A percentile compares a stretch with the other conserved stretches of the same genome.
Conservation (phyloP, 2,888 invertebrate genomes). For the Macrophya alboannulata region DNA sequence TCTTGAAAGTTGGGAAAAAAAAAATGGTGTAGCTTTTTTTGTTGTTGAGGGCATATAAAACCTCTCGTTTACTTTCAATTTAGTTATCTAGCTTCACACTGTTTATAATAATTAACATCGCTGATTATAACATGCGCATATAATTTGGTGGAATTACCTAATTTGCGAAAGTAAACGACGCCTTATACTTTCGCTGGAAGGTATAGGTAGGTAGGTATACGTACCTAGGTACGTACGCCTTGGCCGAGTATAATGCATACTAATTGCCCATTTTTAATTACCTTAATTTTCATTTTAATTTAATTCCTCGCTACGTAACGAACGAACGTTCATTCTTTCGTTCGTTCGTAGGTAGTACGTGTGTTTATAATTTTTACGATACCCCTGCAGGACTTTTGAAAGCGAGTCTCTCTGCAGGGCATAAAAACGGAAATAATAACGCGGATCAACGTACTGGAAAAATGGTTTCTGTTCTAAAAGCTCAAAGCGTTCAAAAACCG, state of each 20-base stretch:
- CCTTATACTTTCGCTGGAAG: slow-evolving; percentile 24
- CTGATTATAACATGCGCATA: slow-evolving; percentile 24
- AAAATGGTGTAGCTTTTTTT: background rate
- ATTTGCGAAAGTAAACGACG: slow-evolving; percentile 38
- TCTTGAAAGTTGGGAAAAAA: background rate
- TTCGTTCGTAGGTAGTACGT: slow-evolving; percentile 16
- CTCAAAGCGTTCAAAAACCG: background rate
- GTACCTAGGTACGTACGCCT: no score
- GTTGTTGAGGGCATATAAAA: background rate
- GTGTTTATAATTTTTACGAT: slow-evolving; percentile 25
- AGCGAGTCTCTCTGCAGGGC: background rate
- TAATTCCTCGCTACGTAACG: background rate
- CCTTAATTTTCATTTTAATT: slow-evolving; percentile 44
- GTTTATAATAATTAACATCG: slow-evolving; percentile 35
- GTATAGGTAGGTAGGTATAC: background rate
- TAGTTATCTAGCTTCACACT: background rate
- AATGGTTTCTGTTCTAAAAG: background rate
- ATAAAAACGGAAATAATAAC: background rate
- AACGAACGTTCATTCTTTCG: background rate
- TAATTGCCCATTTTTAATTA: slow-evolving; percentile 45
- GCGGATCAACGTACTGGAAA: slow-evolving; percentile 8
- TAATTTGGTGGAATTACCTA: slow-evolving; percentile 25
- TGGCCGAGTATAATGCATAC: slow-evolving; percentile 26
- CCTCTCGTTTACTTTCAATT: background rate
- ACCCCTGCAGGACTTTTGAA: background rate